phyloP scores from a whole-genome alignment of 1,140 invertebrate species.

The Hyphantria cunea region DNA sequence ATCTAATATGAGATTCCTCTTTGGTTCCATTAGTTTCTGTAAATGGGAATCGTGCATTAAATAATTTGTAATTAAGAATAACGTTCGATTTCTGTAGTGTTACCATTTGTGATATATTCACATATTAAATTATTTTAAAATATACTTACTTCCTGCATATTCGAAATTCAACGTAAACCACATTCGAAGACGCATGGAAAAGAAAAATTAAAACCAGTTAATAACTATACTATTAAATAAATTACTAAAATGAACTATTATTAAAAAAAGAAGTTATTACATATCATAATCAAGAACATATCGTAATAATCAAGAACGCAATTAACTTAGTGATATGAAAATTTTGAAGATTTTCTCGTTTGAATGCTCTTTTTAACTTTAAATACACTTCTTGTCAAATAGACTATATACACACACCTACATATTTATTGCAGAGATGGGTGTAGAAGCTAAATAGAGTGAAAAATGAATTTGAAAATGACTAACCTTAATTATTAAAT shows the following conservation, averaged over 20 bases:
- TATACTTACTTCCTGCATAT: constrained; percentile 2
- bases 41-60: constrained; percentile 17
- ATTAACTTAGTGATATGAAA: no score
- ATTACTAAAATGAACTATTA: no score
- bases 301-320: no score
- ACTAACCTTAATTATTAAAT: constrained; percentile 93
- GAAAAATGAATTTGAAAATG: not conserved
- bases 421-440: not conserved
- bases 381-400: no score
- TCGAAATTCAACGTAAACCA: no score
- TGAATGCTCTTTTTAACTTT: no score
- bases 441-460: no score
- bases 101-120: no score
- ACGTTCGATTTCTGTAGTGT: not conserved
- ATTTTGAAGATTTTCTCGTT: no score
- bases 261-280: not conserved
- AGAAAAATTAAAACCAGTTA: not conserved
- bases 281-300: no score
- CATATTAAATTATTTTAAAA: not conserved
- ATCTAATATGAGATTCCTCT: constrained; percentile 97
- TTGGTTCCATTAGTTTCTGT: constrained; percentile 95
- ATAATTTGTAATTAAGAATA: not conserved
- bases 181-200: no score
- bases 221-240: not conserved
- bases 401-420: no score